Evolutionary conservation across 2,113 vertebrate genomes (phyloP), one percentile per base, ranked within the genome.

Genomic region (Struthio camelus): DNA sequence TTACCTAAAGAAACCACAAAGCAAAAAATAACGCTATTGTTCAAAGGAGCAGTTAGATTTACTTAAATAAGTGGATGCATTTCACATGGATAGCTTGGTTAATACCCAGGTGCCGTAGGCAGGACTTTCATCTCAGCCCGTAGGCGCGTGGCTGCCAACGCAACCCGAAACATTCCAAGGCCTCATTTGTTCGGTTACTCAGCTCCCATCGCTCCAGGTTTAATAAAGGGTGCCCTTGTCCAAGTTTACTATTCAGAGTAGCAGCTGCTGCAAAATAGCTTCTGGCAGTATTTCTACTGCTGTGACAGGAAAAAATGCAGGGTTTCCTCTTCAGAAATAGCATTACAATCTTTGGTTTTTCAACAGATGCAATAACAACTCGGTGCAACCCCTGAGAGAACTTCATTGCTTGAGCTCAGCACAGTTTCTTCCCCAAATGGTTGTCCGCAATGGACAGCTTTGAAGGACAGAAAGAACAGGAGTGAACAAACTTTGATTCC

Each of bases 81-180:
- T 91, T 91, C 89, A 80, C 75, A 87, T 4, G 64, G 86, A 53
- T 58, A 84, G 28, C 32, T 87, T 64, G 4, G 50, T 77, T 77
- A 53, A 70, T 2, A 28, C 0, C 0, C 2, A 53, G 58, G 40
- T 59, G 95, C 95, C 94, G 44, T 20, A 89, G 94, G 84, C 94
- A 87, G 71, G 75, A 3, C 95, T 97, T 97, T 94, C 27, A 95
- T 95, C 93, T 94, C 71, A 5, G 70, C 59, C 3, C 22, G 58
- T 25, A 59, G 71, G 71, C 79, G 36, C 58, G 27, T 0, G 1
- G 84, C 54, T 93, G 95, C 95, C 97, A 94, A 76, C 11, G 62
- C 88, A 84, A 93, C 22, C 80, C 2, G 0, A 93, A 89, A 87
- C 58, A 67, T 92, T 89, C 85, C 65, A 85, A 84, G 75, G 66